Conservation (phyloP, 2,113 vertebrate species). For the Chrysemys picta region DNA sequence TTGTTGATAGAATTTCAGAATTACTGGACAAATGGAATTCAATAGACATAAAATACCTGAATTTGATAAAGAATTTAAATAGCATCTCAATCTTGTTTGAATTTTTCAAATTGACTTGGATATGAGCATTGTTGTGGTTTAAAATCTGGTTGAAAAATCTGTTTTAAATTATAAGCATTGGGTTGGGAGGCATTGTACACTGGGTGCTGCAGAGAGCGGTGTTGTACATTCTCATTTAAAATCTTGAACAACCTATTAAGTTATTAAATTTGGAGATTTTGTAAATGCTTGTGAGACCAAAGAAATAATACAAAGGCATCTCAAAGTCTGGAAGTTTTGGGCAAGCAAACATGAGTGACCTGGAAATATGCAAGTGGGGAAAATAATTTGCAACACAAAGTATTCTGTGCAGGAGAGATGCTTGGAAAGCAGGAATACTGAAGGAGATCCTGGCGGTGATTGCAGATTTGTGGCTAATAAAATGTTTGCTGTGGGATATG, state of each 20-base stretch:
- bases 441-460: neutral
- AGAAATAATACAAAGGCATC: neutral
- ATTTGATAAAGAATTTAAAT: neutral
- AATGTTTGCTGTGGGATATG: neutral
- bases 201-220: neutral
- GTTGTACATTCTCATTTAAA: neutral
- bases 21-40: neutral
- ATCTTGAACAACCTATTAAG: neutral
- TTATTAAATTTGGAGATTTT: neutral
- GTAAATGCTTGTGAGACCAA: neutral
- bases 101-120: neutral
- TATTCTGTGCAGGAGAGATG: neutral
- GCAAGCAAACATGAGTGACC: neutral
- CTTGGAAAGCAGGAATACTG: neutral
- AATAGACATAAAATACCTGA: neutral
- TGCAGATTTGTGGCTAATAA: neutral
- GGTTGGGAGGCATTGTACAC: neutral
- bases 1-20: slow-evolving; percentile 19
- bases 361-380: neutral
- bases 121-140: neutral
- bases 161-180: neutral
- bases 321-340: neutral
- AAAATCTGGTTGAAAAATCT: neutral
- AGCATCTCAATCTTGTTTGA: neutral
- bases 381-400: neutral